Evolutionary conservation across 1,140 invertebrate genomes (phyloP).

Genomic region (Thalassaphorura encarpata): DNA sequence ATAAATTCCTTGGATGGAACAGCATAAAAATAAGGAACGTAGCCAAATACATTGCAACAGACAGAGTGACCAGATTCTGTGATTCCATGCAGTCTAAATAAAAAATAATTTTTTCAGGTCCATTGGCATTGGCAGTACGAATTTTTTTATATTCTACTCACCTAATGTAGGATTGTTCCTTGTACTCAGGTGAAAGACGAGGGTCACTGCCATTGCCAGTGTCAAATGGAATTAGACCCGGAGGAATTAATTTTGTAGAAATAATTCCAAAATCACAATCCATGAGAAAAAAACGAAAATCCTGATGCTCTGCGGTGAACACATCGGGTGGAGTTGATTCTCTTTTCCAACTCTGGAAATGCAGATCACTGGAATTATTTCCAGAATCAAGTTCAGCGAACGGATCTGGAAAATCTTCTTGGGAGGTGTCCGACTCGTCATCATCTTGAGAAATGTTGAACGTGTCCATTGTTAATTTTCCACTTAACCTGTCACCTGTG

Average conservation of each 20-base stretch:
- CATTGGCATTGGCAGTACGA: too few relatives aligned
- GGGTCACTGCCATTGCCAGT: too few relatives aligned
- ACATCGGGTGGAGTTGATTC: too few relatives aligned
- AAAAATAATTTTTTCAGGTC: too few relatives aligned
- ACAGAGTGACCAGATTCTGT: conserved; percentile 3
- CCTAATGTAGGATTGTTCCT: background rate
- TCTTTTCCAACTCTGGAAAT: too few relatives aligned
- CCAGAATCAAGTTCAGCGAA: background rate
- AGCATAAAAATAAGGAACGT: conserved; percentile 25
- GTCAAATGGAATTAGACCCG: too few relatives aligned
- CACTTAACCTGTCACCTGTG: too few relatives aligned
- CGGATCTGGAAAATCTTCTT: conserved; percentile 1
- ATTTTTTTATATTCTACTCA: too few relatives aligned
- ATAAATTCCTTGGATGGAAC: conserved; percentile 7
- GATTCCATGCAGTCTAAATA: conserved; percentile 7
- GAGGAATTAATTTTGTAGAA: background rate
- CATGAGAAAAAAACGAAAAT: too few relatives aligned
- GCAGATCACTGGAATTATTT: too few relatives aligned
- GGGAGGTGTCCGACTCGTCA: background rate
- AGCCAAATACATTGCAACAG: conserved; percentile 21
- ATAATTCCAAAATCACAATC: background rate
- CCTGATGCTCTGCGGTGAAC: too few relatives aligned
- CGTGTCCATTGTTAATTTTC: background rate
- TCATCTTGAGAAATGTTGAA: background rate
- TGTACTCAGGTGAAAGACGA: background rate